phyloP scores from a whole-genome alignment of 2,113 vertebrate genomes.

The Scomber scombrus region DNA sequence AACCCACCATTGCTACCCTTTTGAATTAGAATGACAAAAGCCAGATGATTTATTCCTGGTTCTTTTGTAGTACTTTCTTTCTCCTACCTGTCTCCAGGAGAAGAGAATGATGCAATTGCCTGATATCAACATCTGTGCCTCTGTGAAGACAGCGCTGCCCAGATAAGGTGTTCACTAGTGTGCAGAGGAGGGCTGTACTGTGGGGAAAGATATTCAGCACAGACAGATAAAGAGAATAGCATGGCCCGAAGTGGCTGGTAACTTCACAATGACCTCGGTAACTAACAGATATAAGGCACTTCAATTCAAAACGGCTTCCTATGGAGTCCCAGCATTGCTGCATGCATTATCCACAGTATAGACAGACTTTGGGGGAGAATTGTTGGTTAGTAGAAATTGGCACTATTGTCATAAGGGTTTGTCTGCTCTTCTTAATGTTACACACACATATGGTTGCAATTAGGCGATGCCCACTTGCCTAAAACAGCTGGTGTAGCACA shows the following conservation, averaged over 20 bases:
- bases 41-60: slow-evolving; percentile 63
- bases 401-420: neutral
- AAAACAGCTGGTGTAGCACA: too few species aligned
- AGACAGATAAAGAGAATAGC: slow-evolving; percentile 45
- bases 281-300: neutral
- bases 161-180: slow-evolving; percentile 57
- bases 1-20: slow-evolving; percentile 1
- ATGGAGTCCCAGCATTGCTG: neutral
- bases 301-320: neutral
- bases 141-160: slow-evolving; percentile 48
- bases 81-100: slow-evolving; percentile 57
- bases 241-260: slow-evolving; percentile 16
- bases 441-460: neutral
- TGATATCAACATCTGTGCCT: slow-evolving; percentile 67
- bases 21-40: slow-evolving; percentile 72
- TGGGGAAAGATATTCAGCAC: slow-evolving; percentile 28
- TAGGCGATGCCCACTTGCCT: too few species aligned
- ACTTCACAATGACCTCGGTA: slow-evolving; percentile 33
- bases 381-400: neutral
- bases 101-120: slow-evolving; percentile 65
- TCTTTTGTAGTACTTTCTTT: slow-evolving; percentile 58
- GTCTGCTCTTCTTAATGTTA: neutral
- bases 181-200: slow-evolving; percentile 28
- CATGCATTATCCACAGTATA: neutral
- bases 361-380: too few species aligned